Evolutionary conservation across 1,140 invertebrate genomes (phyloP).

Genomic region (Aphelenchoides fujianensis): DNA sequence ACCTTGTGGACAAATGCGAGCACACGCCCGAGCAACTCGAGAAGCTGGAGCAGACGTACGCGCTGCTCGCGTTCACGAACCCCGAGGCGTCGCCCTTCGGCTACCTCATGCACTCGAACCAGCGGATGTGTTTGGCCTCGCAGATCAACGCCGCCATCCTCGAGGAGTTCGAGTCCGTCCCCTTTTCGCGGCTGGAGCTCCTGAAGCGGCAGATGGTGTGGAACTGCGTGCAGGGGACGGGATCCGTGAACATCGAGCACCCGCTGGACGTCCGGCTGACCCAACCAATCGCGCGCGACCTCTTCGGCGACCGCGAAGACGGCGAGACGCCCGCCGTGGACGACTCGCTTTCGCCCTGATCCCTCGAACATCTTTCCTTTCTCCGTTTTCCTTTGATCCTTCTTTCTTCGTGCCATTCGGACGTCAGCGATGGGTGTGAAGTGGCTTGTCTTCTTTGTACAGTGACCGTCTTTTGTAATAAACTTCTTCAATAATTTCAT

Average conservation of each 20-base stretch:
- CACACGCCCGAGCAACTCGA: conserved; percentile 35
- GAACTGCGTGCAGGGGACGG: conserved; percentile 26
- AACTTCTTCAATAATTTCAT: too few relatives aligned
- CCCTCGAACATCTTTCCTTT: too few relatives aligned
- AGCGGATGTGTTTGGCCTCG: conserved; percentile 70
- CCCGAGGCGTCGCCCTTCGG: conserved; percentile 89
- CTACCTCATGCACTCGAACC: conserved; percentile 83
- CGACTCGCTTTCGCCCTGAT: conserved; percentile 4
- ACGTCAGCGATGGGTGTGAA: too few relatives aligned
- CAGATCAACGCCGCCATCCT: conserved; percentile 42
- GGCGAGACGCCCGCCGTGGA: conserved; percentile 4
- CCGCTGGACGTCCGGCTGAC: not conserved
- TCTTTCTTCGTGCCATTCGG: too few relatives aligned
- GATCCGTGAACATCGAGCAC: not conserved
- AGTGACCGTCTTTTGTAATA: too few relatives aligned
- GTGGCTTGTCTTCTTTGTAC: too few relatives aligned
- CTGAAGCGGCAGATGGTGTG: conserved; percentile 43
- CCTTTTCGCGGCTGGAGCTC: conserved; percentile 33
- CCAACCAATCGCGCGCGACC: not conserved
- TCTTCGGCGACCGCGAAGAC: conserved; percentile 9
- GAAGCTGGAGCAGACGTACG: conserved; percentile 75
- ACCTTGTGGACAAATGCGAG: conserved; percentile 42
- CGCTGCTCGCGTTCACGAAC: conserved; percentile 91
- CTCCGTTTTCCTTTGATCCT: too few relatives aligned
- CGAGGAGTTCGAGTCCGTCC: not conserved